Conservation (phyloP, 1,140 invertebrate genomes). For the Formica selysi region DNA sequence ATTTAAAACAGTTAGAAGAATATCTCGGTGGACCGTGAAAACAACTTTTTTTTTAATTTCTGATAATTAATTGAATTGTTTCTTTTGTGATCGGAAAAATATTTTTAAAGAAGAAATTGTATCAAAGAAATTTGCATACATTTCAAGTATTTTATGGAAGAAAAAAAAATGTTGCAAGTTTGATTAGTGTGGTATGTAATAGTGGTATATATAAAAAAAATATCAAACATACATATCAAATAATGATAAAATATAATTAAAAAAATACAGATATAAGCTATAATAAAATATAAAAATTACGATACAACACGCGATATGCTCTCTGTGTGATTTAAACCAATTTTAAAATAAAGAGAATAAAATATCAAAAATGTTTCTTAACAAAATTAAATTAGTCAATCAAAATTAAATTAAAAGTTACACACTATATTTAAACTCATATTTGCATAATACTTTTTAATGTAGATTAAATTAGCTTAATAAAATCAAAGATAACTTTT, state of each 20-base stretch:
- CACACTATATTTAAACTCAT: too few species aligned
- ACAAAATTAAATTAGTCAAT: neutral
- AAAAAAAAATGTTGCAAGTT: slow-evolving; percentile 2
- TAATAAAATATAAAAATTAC: neutral
- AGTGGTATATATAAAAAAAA: neutral
- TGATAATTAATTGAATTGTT: neutral
- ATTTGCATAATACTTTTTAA: neutral
- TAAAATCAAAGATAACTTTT: neutral
- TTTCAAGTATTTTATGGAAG: neutral
- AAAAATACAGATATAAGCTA: neutral
- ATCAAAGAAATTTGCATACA: neutral
- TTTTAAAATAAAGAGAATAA: neutral
- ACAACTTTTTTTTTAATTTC: neutral
- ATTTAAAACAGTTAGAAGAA: too few species aligned
- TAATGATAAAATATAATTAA: neutral
- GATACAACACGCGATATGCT: neutral
- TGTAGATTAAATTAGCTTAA: neutral
- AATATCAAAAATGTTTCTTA: neutral
- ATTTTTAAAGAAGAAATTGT: neutral
- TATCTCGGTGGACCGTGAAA: too few species aligned
- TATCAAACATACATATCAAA: neutral
- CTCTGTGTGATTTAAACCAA: neutral
- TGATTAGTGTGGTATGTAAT: neutral
- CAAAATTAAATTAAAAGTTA: neutral
- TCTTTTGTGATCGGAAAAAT: neutral